Evolutionary conservation across 2,888 invertebrate genomes (phyloP), one percentile per base, ranked within the genome.

Genomic region (Automeris io): DNA sequence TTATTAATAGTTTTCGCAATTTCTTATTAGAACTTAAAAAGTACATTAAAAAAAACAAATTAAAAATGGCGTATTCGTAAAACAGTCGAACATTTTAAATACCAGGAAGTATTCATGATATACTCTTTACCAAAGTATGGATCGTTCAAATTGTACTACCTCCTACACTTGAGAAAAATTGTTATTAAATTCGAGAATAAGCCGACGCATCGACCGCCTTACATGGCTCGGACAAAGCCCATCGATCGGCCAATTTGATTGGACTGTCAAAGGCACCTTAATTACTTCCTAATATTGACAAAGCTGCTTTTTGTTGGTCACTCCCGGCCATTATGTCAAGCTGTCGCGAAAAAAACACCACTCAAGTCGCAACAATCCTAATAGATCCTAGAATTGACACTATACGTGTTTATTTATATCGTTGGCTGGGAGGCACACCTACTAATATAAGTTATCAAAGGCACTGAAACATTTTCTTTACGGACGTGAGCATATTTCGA

Each of bases 221-320:
- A 38, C 43, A 48, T 46, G 47, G 54, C 41, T 34, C 37, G 35
- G 43, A 66, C 59, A 68, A 65, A 64, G 59, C 55, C 47, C 58
- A 66, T 70, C 65, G 55, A 66, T 70, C 65, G 55, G 51, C 50
- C 47, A 58, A 58, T 58, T 65, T 74, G 71, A 81, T 78, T 72
- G 70, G 57, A 62, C 64, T 75, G 71, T 69, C 76, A 74, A 68
- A 67, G 61, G 62, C 47, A 46, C 45, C 47, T 66, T 81, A 77
- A 83, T 81, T 81, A 80, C 81, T 83, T 83, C 82, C 82, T 81
- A 81, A 74, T 77, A 73, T 73, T 69, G 70, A 77, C 72, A 74
- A 76, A 73, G 66, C 61, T 23, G 42, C 54, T 77, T 80, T 77
- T 78, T 76, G 54, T 60, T 8, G 23, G 33, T 36, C 49, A 51